These are phyloP conservation scores for Tragelaphus strepsiceros DNA, from an alignment of 2,113 vertebrate genomes.

Conservation along the genomic window DNA sequence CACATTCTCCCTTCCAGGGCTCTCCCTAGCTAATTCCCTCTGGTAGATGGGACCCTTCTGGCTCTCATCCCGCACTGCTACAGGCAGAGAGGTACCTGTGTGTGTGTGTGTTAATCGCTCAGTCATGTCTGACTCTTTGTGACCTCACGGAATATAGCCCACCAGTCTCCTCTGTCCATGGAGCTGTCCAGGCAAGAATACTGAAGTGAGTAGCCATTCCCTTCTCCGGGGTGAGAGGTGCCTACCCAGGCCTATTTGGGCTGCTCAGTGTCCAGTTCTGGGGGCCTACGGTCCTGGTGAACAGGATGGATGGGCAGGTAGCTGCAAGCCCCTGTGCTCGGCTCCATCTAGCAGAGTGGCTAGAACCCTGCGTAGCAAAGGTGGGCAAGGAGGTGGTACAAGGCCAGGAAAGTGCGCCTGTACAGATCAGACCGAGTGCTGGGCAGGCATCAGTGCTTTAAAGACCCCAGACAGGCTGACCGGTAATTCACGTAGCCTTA, in stretches of 20 bases:
- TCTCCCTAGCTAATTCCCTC: background rate
- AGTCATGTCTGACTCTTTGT: background rate
- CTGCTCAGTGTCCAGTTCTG: background rate
- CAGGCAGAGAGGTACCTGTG: background rate
- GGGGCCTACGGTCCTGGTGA: background rate
- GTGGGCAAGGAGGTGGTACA: too few relatives aligned
- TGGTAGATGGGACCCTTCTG: background rate
- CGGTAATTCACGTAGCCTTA: background rate
- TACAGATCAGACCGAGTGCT: background rate
- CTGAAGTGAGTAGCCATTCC: background rate
- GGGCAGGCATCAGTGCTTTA: background rate
- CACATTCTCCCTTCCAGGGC: background rate
- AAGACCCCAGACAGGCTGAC: background rate
- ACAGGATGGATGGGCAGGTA: background rate
- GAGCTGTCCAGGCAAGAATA: background rate
- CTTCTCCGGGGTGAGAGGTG: background rate
- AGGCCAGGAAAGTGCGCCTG: background rate
- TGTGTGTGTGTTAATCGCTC: background rate
- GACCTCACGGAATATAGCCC: background rate
- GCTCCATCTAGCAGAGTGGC: background rate
- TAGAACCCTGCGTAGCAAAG: fast-evolving
- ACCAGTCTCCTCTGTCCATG: background rate
- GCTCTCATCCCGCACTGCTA: background rate
- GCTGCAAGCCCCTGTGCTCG: background rate
- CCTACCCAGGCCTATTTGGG: background rate